phyloP scores from a whole-genome alignment of 2,888 invertebrate genomes.

The Drosophila picticornis region DNA sequence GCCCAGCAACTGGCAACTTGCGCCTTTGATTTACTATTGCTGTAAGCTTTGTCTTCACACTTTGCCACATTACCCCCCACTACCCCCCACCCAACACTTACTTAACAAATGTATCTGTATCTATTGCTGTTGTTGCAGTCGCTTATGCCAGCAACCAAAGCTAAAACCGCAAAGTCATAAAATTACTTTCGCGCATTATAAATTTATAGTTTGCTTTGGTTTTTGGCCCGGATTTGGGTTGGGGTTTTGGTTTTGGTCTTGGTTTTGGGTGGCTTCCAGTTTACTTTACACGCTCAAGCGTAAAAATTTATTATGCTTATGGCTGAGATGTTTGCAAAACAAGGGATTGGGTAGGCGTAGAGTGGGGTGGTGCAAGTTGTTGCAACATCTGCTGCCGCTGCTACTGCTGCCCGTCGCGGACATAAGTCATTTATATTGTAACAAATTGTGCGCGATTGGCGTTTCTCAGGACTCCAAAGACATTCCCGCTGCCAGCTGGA shows the following conservation, averaged over 20 bases:
- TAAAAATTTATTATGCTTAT: conserved; percentile 84
- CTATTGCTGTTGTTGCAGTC: conserved; percentile 25
- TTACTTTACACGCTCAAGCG: conserved; percentile 78
- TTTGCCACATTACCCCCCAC: conserved; percentile 3
- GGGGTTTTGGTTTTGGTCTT: conserved; percentile 25
- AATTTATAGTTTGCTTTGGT: conserved; percentile 82
- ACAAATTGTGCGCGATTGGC: conserved; percentile 81
- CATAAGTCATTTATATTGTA: conserved; percentile 82
- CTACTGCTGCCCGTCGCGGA: conserved; percentile 61
- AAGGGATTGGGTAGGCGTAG: conserved; percentile 7
- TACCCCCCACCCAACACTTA: background rate
- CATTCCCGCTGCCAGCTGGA: conserved; percentile 59
- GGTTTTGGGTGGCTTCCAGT: conserved; percentile 25
- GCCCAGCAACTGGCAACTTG: conserved; percentile 40
- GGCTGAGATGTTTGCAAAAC: conserved; percentile 53
- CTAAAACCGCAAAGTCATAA: conserved; percentile 84
- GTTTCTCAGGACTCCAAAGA: conserved; percentile 46
- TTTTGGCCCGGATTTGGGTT: conserved; percentile 33
- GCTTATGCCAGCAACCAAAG: conserved; percentile 57
- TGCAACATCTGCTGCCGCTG: conserved; percentile 60
- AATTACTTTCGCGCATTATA: conserved; percentile 85
- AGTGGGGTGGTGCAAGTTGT: conserved; percentile 40
- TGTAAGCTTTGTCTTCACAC: conserved; percentile 60
- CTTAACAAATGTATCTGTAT: conserved; percentile 40
- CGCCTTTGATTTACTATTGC: conserved; percentile 71